A percentile compares a stretch with the other conserved stretches of the same genome.
These are phyloP conservation scores for Teleopsis dalmanni DNA, from an alignment of 1,140 invertebrate genomes.

Conservation along the genomic window DNA sequence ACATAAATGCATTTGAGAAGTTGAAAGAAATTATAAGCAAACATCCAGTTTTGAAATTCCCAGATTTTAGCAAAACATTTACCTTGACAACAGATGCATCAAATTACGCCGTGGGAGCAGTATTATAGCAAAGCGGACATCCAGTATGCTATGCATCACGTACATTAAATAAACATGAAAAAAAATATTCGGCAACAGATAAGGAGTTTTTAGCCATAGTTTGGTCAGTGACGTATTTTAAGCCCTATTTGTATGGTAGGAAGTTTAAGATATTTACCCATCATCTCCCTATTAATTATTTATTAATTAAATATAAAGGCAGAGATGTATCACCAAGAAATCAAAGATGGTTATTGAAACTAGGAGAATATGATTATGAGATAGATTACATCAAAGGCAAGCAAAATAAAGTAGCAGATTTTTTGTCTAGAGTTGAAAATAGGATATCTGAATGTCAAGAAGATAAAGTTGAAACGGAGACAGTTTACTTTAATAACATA, in stretches of 20 bases:
- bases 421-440: conserved; percentile 8
- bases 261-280: conserved; percentile 50
- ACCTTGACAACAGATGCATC: conserved; percentile 1
- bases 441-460: no score
- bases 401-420: conserved; percentile 10
- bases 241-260: conserved; percentile 46
- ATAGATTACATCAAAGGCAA: conserved; percentile 43
- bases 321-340: no score
- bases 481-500: no score
- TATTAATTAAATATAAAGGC: no score
- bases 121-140: conserved; percentile 24
- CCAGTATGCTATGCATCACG: conserved; percentile 31
- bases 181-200: conserved; percentile 43
- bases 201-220: conserved; percentile 42
- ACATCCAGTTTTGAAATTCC: conserved; percentile 31
- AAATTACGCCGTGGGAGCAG: conserved; percentile 25
- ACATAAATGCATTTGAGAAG: conserved; percentile 19
- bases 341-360: conserved; percentile 44
- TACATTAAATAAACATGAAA: conserved; percentile 41
- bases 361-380: conserved; percentile 46
- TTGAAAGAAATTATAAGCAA: conserved; percentile 28
- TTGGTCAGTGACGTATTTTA: conserved; percentile 44
- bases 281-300: conserved; percentile 46
- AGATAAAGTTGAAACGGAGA: no score
- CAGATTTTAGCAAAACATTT: conserved; percentile 20